Percentiles rank a stretch among this genome's conserved stretches.
Conservation (phyloP, 1,140 invertebrate species). For the Drosophila watanabei region DNA sequence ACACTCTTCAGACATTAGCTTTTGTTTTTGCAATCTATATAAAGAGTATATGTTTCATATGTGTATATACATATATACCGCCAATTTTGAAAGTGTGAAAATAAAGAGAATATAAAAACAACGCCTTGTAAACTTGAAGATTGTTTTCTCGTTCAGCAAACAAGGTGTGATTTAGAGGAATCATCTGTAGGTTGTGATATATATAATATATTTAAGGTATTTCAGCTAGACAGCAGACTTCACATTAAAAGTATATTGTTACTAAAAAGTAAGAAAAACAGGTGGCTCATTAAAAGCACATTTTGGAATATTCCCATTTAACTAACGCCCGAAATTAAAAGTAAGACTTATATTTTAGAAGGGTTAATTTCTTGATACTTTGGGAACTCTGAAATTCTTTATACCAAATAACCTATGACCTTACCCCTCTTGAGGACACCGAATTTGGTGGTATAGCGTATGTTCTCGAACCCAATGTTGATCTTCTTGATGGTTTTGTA, state of each 20-base stretch:
- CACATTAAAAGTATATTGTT: not conserved
- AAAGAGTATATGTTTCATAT: not conserved
- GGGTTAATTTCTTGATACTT: not conserved
- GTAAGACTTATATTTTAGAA: not conserved
- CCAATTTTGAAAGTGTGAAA: not conserved
- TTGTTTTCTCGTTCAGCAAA: slow-evolving; percentile 16
- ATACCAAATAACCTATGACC: not conserved
- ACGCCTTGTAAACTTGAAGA: not conserved
- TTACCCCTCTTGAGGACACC: slow-evolving; percentile 76
- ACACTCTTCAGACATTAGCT: slow-evolving; percentile 4
- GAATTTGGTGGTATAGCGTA: slow-evolving; percentile 61
- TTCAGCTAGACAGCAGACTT: not conserved
- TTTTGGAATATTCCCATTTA: not conserved
- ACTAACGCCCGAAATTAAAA: not conserved
- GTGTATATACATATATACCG: not conserved
- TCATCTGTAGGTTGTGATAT: not conserved
- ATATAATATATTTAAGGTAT: not conserved
- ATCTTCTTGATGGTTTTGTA: slow-evolving; percentile 75
- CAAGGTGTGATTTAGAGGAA: not conserved
- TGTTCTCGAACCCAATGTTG: slow-evolving; percentile 76
- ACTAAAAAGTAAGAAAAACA: not conserved
- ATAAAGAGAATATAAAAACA: not conserved
- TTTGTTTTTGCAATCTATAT: slow-evolving; percentile 7
- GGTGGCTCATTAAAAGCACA: not conserved
- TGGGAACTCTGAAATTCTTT: not conserved